phyloP scores from a whole-genome alignment of 1,140 invertebrate species.

The Heliconius eleuchia region DNA sequence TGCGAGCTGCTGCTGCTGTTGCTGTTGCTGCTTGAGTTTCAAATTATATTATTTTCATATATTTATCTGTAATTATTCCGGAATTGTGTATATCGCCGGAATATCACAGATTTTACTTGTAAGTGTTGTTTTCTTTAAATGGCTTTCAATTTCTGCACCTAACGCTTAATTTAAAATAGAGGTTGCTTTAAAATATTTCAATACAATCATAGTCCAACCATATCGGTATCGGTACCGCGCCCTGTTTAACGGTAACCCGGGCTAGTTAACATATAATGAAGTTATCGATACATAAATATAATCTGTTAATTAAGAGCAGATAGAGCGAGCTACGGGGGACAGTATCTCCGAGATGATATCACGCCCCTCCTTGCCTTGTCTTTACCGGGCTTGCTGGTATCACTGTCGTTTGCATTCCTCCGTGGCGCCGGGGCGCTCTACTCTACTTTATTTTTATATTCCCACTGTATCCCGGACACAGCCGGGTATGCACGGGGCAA shows the following conservation, averaged over 20 bases:
- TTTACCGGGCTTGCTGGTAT: not conserved
- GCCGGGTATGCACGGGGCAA: too few relatives aligned
- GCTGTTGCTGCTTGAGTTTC: too few relatives aligned
- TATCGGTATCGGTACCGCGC: not conserved
- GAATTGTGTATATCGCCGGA: too few relatives aligned
- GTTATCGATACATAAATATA: slow-evolving; percentile 4
- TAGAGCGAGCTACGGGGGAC: not conserved
- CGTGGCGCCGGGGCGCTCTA: not conserved
- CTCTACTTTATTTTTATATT: not conserved
- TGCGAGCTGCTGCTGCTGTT: too few relatives aligned
- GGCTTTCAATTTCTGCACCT: too few relatives aligned
- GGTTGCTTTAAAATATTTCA: not conserved
- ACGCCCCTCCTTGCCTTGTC: not conserved
- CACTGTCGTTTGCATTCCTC: not conserved
- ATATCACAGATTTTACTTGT: too few relatives aligned
- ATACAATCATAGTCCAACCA: not conserved
- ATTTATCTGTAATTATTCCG: too few relatives aligned
- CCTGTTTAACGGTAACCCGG: not conserved
- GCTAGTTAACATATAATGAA: not conserved
- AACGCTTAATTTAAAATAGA: too few relatives aligned
- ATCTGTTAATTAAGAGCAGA: slow-evolving; percentile 14
- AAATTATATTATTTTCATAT: too few relatives aligned
- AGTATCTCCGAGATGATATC: not conserved
- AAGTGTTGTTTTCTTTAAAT: too few relatives aligned
- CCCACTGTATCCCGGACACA: too few relatives aligned